Base-by-base conservation (phyloP, 2,797 vertebrate genomes). In the Coracias cyanogaster region DNA sequence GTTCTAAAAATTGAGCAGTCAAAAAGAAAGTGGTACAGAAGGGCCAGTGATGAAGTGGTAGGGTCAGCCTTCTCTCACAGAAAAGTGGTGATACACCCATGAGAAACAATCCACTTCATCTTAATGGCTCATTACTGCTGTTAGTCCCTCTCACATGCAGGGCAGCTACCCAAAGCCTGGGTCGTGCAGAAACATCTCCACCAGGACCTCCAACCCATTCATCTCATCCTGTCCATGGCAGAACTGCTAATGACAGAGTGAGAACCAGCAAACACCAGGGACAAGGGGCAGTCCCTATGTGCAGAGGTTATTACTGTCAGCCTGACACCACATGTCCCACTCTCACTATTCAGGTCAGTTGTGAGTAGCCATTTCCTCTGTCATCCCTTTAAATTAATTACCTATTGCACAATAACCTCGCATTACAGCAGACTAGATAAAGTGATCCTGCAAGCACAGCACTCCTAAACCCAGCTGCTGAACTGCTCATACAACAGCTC, bases 131-230 rank as follows among this genome's bases (percentile, higher is more conserved):
- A 3, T 84, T n/a, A 6, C 31, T 78, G 33, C 3, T 5, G 0
- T 17, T 14, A 37, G 62, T 24, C 15, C 12, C 3, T 15, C 28
- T 41, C 25, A 25, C 46, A 24, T 2, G 6, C 13, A 43, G n/a
- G 60, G 49, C 55, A 54, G 48, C 5, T 58, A 37, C 31, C 39
- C n/a, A 21, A 71, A 58, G n/a, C 51, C 49, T 46, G 46, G 37
- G 29, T 82, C 57, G 41, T 0, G 0, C 16, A 31, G 1, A 4
- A 64, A 7, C n/a, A 9, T 17, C 51, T 73, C 51, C 57, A 43
- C 74, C 39, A 70, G 55, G 64, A 48, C 15, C 26, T 48, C 31
- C 0, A 21, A 9, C 29, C 46, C 24, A 7, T 28, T 25, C 49
- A 22, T 35, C 54, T 70, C 74, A 22, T 17, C 26, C 57, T 45